Conservation (phyloP, 2,888 invertebrate species). For the Parnassius smintheus region DNA sequence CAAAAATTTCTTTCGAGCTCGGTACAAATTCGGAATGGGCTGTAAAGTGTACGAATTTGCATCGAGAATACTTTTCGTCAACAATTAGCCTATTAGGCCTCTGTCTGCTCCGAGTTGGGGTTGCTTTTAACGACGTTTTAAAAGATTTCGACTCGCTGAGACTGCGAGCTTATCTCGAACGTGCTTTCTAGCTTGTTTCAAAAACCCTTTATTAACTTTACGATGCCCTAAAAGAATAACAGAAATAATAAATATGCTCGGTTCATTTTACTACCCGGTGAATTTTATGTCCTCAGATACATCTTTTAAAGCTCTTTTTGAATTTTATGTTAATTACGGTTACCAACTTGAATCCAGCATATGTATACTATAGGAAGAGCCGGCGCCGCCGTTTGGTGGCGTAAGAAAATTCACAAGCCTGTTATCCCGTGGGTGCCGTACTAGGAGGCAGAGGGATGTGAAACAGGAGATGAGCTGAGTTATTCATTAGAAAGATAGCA, state of each 20-base stretch:
- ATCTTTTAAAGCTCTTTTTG: constrained; percentile 40
- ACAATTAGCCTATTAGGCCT: constrained; percentile 74
- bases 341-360: no score
- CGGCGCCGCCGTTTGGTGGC: no score
- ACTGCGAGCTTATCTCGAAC: constrained; percentile 73
- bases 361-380: no score
- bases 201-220: constrained; percentile 80
- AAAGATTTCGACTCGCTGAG: constrained; percentile 71
- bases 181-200: constrained; percentile 67
- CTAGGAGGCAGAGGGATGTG: no score
- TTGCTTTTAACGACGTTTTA: constrained; percentile 79
- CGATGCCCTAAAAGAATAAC: constrained; percentile 75
- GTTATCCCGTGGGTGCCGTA: no score
- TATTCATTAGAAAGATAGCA: no score
- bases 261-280: constrained; percentile 61
- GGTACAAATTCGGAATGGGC: constrained; percentile 77
- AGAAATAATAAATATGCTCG: constrained; percentile 73
- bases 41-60: constrained; percentile 78
- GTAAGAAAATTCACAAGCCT: no score
- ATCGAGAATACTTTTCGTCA: constrained; percentile 79
- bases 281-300: constrained; percentile 58
- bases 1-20: constrained; percentile 68
- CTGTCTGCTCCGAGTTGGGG: constrained; percentile 70
- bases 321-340: no score
- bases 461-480: no score